These are phyloP conservation scores for Catocala sponsa DNA, from an alignment of 2,888 invertebrate genomes.

Conservation along the genomic window DNA sequence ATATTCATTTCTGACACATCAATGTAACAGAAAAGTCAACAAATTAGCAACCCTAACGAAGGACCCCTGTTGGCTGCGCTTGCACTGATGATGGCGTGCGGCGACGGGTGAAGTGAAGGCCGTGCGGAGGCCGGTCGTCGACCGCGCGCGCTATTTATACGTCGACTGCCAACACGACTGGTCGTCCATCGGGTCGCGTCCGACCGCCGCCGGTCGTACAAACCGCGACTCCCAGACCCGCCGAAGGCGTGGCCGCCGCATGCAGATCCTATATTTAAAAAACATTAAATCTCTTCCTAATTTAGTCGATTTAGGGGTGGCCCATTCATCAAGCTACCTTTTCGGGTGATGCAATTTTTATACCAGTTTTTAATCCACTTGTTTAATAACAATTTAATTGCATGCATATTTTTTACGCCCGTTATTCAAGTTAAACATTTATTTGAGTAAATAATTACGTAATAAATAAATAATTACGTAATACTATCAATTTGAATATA, in stretches of 20 bases:
- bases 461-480: too few species aligned
- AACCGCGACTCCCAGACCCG: conserved; percentile 1
- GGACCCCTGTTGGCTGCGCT: conserved; percentile 31
- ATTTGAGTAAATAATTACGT: too few species aligned
- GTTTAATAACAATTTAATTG: too few species aligned
- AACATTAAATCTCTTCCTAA: background rate
- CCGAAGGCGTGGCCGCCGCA: conserved; percentile 2
- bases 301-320: background rate
- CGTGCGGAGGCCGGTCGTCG: conserved; percentile 83
- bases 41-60: conserved; percentile 53
- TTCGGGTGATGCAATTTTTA: conserved; percentile 1
- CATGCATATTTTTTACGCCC: background rate
- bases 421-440: background rate
- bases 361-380: conserved; percentile 1
- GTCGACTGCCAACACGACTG: conserved; percentile 50
- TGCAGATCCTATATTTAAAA: conserved; percentile 9
- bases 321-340: background rate
- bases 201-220: conserved; percentile 8
- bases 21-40: background rate
- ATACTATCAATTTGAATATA: too few species aligned
- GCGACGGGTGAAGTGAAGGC: conserved; percentile 75
- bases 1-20: background rate
- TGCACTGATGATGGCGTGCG: conserved; percentile 51
- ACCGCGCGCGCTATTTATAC: conserved; percentile 84
- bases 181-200: conserved; percentile 8